Percentiles rank a stretch among this genome's conserved stretches.
Evolutionary conservation across 2,888 invertebrate genomes (phyloP).

Genomic region (Ectropis crepuscularia): DNA sequence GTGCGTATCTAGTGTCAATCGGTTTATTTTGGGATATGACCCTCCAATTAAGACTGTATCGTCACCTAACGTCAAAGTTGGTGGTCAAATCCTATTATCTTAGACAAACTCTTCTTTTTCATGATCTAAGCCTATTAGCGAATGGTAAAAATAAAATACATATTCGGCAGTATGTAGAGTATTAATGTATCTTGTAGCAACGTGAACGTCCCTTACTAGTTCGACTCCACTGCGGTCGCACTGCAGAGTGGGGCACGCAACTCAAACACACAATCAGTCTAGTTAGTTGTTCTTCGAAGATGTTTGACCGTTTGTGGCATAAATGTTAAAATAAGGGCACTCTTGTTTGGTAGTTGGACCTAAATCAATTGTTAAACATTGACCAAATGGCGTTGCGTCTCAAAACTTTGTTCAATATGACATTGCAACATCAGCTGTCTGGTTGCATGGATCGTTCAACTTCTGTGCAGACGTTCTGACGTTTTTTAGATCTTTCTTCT

Average conservation of each 20-base stretch:
- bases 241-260: slow-evolving; percentile 39
- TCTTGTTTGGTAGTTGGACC: slow-evolving; percentile 19
- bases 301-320: slow-evolving; percentile 44
- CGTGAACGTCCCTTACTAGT: neutral
- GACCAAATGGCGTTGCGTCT: slow-evolving; percentile 15
- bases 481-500: neutral
- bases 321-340: slow-evolving; percentile 42
- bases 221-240: slow-evolving; percentile 11
- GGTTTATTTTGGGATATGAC: no score
- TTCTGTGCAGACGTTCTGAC: neutral
- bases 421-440: neutral
- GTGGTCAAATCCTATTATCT: no score
- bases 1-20: no score
- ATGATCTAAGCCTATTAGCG: no score
- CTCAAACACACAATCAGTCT: slow-evolving; percentile 54
- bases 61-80: no score
- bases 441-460: slow-evolving; percentile 2
- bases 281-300: slow-evolving; percentile 40
- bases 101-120: no score
- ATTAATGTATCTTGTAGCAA: neutral
- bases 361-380: slow-evolving; percentile 25
- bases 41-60: no score
- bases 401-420: slow-evolving; percentile 5
- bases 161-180: no score
- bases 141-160: no score